Evolutionary conservation across 2,113 vertebrate species (phyloP).

Genomic region (Meles meles): DNA sequence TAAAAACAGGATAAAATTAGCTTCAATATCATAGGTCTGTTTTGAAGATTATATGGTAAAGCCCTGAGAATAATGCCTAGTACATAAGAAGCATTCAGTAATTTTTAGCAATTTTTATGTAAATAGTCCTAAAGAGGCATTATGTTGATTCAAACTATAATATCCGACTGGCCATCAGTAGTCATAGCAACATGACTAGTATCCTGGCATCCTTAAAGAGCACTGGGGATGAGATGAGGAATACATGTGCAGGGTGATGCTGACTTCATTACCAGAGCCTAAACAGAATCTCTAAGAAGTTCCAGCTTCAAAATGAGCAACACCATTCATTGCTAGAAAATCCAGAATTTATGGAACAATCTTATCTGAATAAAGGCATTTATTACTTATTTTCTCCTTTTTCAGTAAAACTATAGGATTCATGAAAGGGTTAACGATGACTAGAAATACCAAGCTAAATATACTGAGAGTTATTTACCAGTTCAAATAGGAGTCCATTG

Average conservation of each 20-base stretch:
- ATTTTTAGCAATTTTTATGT: neutral
- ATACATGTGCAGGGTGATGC: neutral
- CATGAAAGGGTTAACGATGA: neutral
- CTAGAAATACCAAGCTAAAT: neutral
- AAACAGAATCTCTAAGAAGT: neutral
- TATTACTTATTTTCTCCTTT: neutral
- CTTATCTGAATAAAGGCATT: neutral
- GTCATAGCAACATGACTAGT: neutral
- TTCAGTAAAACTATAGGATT: neutral
- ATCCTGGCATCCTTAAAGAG: neutral
- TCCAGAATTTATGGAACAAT: neutral
- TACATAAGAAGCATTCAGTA: neutral
- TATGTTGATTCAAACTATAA: neutral
- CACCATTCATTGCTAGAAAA: neutral
- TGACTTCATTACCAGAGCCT: neutral
- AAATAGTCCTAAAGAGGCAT: neutral
- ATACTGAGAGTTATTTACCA: neutral
- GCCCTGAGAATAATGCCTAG: neutral
- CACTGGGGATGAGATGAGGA: neutral
- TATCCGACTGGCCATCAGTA: neutral
- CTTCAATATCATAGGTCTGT: neutral
- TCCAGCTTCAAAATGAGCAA: slow-evolving; percentile 3
- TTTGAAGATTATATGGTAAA: neutral
- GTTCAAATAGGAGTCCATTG: neutral
- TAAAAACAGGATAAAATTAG: neutral